phyloP scores from a whole-genome alignment of 2,113 vertebrate species.

The Podarcis cretensis region DNA sequence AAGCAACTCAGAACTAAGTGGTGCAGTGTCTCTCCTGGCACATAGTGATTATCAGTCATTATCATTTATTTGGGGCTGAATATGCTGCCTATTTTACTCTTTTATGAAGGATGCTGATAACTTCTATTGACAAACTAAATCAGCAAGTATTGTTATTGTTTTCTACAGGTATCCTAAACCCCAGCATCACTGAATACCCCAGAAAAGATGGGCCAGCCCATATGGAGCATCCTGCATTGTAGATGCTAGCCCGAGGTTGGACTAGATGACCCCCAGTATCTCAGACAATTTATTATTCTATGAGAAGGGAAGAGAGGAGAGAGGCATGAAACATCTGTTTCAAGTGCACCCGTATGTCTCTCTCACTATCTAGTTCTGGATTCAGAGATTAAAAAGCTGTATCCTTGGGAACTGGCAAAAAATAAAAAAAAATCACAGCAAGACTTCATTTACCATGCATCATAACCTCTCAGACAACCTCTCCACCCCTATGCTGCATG shows the following conservation, averaged over 20 bases:
- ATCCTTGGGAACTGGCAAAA: background rate
- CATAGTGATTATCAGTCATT: slow-evolving; percentile 1
- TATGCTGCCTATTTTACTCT: background rate
- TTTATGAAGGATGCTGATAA: background rate
- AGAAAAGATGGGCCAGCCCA: background rate
- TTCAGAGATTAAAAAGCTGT: background rate
- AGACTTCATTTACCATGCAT: slow-evolving; percentile 2
- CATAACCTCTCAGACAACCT: slow-evolving; percentile 2
- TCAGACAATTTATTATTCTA: background rate
- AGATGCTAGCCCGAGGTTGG: no score
- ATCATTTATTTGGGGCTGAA: background rate
- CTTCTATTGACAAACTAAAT: background rate
- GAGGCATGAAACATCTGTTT: no score
- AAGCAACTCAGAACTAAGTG: background rate
- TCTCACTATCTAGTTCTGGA: background rate
- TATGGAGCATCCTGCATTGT: no score
- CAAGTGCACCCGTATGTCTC: background rate
- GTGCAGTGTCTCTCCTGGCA: background rate
- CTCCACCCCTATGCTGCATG: background rate
- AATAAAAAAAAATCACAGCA: background rate
- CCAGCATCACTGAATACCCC: background rate
- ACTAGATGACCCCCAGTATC: background rate
- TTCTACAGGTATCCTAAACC: background rate
- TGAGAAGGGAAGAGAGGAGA: background rate
- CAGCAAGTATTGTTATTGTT: background rate